Base-by-base conservation (phyloP, 2,797 vertebrate genomes). In the Emys orbicularis region DNA sequence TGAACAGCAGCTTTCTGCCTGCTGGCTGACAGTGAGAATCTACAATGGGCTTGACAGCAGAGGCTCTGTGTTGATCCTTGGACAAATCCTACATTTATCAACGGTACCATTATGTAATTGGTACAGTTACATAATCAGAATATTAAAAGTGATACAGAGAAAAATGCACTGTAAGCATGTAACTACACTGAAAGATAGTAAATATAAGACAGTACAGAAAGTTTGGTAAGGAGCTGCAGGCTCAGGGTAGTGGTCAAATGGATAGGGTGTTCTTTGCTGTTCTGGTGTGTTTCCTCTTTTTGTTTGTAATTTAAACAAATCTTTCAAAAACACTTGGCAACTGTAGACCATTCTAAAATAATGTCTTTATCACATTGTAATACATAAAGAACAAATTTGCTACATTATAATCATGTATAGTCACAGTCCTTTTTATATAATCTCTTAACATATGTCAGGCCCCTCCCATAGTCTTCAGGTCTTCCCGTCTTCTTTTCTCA, bases 111-210 rank as follows among this genome's bases (percentile, higher is more conserved):
- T 98, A 95, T 83, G 95, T 96, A 97, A 98, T 96, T 85, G 23
- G 59, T 84, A 88, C 81, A 27, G 87, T 98, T 98, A 93, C 57
- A 80, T 97, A 98, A 98, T 41, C 2, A 3, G 68, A 84, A 90
- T 84, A 84, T 88, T 93, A 92, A 93, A 94, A 87, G 76, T 27
- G 88, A 82, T 83, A 86, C 47, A 79, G 87, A 41, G 47, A 1
- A 92, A 96, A 90, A 90, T 92, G 88, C 47, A 8, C 74, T 10
- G 59, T 37, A 34, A 29, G 41, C 4, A 29, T 41, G 37, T 88
- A 76, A 21, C 80, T 25, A 54, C 29, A 27, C 56, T 49, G 54
- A 52, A 37, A 81, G 0, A 2, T 27, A 34, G 23, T 21, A 57
- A 94, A 68, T 2, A 31, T 61, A 52, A 50, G 50, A 81, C 21